These are phyloP conservation scores for Myrmophylax atrothorax DNA, from an alignment of 2,113 vertebrate species.

Conservation along the genomic window DNA sequence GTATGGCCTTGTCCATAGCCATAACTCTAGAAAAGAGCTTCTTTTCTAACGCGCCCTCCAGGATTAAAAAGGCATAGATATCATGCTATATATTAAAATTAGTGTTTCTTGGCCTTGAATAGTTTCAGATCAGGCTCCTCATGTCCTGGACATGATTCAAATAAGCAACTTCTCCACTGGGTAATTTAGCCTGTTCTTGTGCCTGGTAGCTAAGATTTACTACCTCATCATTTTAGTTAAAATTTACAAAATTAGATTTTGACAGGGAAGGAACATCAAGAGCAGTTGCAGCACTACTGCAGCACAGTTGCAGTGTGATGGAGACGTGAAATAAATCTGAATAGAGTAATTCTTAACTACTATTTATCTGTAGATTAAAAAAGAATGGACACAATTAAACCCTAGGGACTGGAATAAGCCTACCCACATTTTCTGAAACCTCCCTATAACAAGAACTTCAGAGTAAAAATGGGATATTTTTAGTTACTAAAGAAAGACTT, in stretches of 20 bases:
- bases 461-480: background rate
- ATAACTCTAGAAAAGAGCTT: background rate
- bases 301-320: background rate
- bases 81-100: background rate
- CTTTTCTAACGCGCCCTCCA: background rate
- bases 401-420: background rate
- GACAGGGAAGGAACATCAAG: background rate
- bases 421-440: background rate
- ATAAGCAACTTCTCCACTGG: slow-evolving; percentile 20
- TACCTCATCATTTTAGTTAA: background rate
- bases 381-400: background rate
- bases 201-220: slow-evolving; percentile 20
- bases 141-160: slow-evolving; percentile 5
- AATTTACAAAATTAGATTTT: slow-evolving; percentile 9
- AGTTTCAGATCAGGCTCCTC: background rate
- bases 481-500: background rate
- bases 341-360: background rate
- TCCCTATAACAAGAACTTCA: background rate
- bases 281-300: background rate
- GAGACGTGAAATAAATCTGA: background rate
- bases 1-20: background rate
- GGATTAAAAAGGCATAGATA: background rate
- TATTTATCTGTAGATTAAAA: background rate
- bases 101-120: slow-evolving; percentile 1
- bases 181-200: background rate